These are phyloP conservation scores for Gerosis bhagava DNA, from an alignment of 2,888 invertebrate species.

Conservation along the genomic window DNA sequence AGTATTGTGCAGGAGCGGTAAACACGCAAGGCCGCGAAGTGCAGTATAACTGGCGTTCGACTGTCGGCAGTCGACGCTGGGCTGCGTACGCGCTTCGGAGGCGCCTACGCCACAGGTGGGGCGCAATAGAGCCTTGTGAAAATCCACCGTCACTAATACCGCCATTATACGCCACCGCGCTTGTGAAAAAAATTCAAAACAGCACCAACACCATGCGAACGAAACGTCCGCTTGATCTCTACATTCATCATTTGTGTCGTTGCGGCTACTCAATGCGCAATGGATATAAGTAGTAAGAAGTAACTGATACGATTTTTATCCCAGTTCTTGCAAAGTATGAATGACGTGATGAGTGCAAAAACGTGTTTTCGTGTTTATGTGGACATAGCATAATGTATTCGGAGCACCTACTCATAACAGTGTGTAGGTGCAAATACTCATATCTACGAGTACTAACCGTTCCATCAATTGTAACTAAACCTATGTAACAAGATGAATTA, in stretches of 20 bases:
- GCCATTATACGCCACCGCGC: constrained; percentile 8
- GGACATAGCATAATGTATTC: too few relatives aligned
- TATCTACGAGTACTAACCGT: too few relatives aligned
- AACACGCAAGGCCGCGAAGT: constrained; percentile 52
- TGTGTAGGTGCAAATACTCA: too few relatives aligned
- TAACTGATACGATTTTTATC: too few relatives aligned
- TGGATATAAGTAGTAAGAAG: too few relatives aligned
- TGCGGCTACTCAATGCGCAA: neutral
- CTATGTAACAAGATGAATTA: too few relatives aligned
- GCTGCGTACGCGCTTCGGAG: constrained; percentile 43
- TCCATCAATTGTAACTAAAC: too few relatives aligned
- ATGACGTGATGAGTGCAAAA: too few relatives aligned
- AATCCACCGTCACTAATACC: constrained; percentile 44
- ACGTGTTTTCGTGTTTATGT: too few relatives aligned
- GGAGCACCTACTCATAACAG: too few relatives aligned
- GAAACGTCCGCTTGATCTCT: neutral
- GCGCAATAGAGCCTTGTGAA: constrained; percentile 76
- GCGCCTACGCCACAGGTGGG: constrained; percentile 68
- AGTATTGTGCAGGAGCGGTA: constrained; percentile 44
- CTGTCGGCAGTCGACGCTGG: constrained; percentile 39
- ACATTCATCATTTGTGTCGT: neutral
- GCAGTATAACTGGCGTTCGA: constrained; percentile 50
- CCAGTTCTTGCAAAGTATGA: too few relatives aligned
- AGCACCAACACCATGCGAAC: neutral
- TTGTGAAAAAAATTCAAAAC: constrained; percentile 4